A percentile compares a stretch with the other conserved stretches of the same genome.
Evolutionary conservation across 1,140 invertebrate species (phyloP).

Genomic region (Gonioctena quinquepunctata): DNA sequence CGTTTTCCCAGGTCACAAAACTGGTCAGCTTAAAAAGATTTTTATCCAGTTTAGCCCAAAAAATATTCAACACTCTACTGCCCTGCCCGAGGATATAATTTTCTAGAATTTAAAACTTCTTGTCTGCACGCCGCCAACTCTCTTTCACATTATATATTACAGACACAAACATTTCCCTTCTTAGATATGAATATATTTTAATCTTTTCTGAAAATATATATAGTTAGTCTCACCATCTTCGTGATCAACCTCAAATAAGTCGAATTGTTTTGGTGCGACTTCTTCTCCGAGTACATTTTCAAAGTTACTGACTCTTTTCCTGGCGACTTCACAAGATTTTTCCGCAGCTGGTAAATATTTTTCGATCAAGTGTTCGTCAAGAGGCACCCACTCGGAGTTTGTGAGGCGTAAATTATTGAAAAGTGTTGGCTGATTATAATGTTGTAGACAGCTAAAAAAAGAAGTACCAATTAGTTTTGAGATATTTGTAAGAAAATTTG

Average conservation of each 20-base stretch:
- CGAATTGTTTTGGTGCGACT: slow-evolving; percentile 54
- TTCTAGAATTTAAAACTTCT: no score
- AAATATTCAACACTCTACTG: no score
- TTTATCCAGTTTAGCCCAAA: no score
- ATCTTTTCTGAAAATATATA: no score
- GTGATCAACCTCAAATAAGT: slow-evolving; percentile 55
- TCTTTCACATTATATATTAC: no score
- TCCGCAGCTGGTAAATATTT: slow-evolving; percentile 54
- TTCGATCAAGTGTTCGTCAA: slow-evolving; percentile 38
- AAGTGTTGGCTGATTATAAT: slow-evolving; percentile 52
- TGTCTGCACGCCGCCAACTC: no score
- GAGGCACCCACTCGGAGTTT: slow-evolving; percentile 30
- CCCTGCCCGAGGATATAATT: no score
- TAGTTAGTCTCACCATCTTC: neutral
- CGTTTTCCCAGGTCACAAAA: no score
- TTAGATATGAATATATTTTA: no score
- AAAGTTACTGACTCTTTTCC: slow-evolving; percentile 31
- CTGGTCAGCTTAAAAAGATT: no score
- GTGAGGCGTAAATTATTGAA: slow-evolving; percentile 49
- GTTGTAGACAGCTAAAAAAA: slow-evolving; percentile 37
- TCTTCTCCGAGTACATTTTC: slow-evolving; percentile 28
- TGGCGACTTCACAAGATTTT: slow-evolving; percentile 51
- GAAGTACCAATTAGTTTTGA: neutral
- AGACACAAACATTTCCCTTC: no score
- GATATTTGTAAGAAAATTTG: slow-evolving; percentile 1